Conservation (phyloP, 2,113 vertebrate genomes). For the Ammodytes marinus region DNA sequence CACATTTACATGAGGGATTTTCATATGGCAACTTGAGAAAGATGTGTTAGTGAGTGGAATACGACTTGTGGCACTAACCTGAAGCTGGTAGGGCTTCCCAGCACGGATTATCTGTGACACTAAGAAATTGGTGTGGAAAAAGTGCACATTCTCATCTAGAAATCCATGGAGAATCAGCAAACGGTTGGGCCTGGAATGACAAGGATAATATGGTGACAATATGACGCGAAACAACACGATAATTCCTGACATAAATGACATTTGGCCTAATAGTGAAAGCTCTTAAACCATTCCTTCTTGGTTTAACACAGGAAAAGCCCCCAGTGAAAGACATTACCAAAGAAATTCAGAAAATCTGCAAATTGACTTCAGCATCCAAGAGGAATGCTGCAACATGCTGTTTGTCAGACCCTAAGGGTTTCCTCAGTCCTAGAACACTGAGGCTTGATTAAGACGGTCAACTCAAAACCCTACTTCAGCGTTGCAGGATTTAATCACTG, state of each 20-base stretch:
- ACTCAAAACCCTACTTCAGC: background rate
- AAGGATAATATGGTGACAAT: background rate
- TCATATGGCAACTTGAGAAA: background rate
- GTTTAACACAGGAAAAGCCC: background rate
- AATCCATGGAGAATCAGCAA: slow-evolving; percentile 98
- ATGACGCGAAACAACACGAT: background rate
- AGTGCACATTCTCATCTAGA: slow-evolving; percentile 99
- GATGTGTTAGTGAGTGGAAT: background rate
- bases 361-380: too few relatives aligned
- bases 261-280: background rate
- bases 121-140: slow-evolving; percentile 99
- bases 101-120: slow-evolving; percentile 98
- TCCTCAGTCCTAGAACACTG: background rate
- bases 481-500: background rate
- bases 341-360: background rate
- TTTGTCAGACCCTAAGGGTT: slow-evolving; percentile 6
- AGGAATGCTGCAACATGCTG: slow-evolving; percentile 27
- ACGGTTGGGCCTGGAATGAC: slow-evolving; percentile 91
- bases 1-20: background rate
- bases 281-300: background rate
- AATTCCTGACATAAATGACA: background rate
- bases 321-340: background rate
- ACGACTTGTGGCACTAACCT: slow-evolving; percentile 81
- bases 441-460: background rate
- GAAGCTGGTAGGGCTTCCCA: slow-evolving; percentile 98